Base-by-base conservation (phyloP, 1,140 invertebrate species). In the Drosophila saltans region DNA sequence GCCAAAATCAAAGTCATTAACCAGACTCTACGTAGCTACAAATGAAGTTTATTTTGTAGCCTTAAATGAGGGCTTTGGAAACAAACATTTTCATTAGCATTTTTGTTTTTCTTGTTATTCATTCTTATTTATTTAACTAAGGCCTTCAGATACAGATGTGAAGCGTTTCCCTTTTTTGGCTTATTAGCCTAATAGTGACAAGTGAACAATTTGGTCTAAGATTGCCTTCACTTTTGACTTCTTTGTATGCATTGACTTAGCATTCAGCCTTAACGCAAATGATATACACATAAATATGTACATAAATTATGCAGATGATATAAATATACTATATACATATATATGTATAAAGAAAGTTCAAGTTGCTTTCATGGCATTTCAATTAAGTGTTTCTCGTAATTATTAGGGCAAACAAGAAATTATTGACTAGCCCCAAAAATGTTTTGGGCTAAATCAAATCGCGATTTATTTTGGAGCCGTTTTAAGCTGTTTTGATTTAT, bases 401-500 rank as follows among this genome's bases (percentile, higher is more conserved):
- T 66, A 69, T 63, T 64, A 45, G 66, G 45, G 41, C 24, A 1
- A n/a, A 11, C 28, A n/a, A 21, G 8, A 36, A 69, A 74, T 75
- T 68, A 75, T 83, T 66, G 55, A 64, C 55, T 66, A 30, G 36
- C 36, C 43, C 43, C 60, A 28, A 66, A 66, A 75, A 57, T 83
- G 69, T 61, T 61, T 62, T 65, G 30, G 28, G 41, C 28, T 39
- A 59, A 68, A 67, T 71, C 60, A 16, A 78, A 67, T 62, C 26
- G 58, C 9, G 76, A 83, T 80, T 83, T 80, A 76, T 73, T 68
- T 59, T 62, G 60, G 73, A 56, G 45, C 21, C 63, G 24, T 69
- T 73, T 74, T 74, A 81, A 78, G 73, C 81, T 81, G 68, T 72
- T 81, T 84, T 84, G 74, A 84, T 81, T 84, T 84, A 84, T 72